Percentiles rank a stretch among this genome's conserved stretches.
phyloP scores from a whole-genome alignment of 2,888 invertebrate species.

The Acanthosepion esculentum region DNA sequence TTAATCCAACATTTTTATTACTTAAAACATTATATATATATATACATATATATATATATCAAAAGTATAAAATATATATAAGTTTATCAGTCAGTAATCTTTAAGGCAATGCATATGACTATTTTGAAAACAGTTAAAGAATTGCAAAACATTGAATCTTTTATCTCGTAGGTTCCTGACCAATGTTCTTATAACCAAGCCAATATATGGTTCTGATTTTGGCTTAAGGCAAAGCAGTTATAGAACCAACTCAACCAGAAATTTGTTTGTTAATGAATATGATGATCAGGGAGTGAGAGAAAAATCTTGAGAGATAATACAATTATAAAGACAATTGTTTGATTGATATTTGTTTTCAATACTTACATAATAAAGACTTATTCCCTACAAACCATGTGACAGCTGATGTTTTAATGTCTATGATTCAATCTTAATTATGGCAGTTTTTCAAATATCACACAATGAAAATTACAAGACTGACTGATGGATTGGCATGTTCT shows the following conservation, averaged over 20 bases:
- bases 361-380: background rate
- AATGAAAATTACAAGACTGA: too few relatives aligned
- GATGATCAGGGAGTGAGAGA: background rate
- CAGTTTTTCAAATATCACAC: too few relatives aligned
- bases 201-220: background rate
- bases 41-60: too few relatives aligned
- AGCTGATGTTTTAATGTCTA: background rate
- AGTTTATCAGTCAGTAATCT: background rate
- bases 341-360: constrained; percentile 15
- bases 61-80: background rate
- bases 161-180: too few relatives aligned
- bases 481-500: too few relatives aligned
- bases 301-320: background rate
- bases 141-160: too few relatives aligned
- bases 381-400: background rate
- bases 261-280: background rate
- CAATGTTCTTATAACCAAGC: background rate
- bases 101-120: background rate
- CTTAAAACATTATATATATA: too few relatives aligned
- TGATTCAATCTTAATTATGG: too few relatives aligned
- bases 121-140: too few relatives aligned
- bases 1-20: too few relatives aligned
- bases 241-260: background rate
- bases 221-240: background rate
- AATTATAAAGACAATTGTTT: background rate